Percentiles rank a stretch among this genome's conserved stretches.
These are phyloP conservation scores for Drosophila imparisetae DNA, from an alignment of 2,888 invertebrate genomes.

Conservation along the genomic window DNA sequence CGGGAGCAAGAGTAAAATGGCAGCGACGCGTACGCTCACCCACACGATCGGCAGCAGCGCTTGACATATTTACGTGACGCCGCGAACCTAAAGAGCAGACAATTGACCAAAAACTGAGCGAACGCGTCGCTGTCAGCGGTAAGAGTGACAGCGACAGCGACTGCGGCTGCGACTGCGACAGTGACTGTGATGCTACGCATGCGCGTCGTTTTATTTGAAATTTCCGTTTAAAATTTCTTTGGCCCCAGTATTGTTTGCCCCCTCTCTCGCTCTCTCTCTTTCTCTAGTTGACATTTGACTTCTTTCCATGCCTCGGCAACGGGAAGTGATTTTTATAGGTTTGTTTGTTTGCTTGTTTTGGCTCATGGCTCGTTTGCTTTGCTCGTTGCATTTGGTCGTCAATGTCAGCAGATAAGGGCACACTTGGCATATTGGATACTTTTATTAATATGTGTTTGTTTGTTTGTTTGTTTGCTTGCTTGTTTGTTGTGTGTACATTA, in stretches of 20 bases:
- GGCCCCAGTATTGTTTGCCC: constrained; percentile 23
- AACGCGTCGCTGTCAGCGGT: constrained; percentile 21
- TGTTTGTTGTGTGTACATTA: constrained; percentile 15
- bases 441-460: neutral
- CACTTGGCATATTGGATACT: constrained; percentile 15
- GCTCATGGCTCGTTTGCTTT: constrained; percentile 53
- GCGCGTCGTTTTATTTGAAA: constrained; percentile 70
- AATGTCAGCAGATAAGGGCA: constrained; percentile 57
- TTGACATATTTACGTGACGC: constrained; percentile 73
- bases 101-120: constrained; percentile 56
- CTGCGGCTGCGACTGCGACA: neutral
- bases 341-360: constrained; percentile 66
- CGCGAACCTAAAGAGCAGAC: constrained; percentile 44
- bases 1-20: constrained; percentile 14
- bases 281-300: constrained; percentile 69
- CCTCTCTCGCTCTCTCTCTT: neutral
- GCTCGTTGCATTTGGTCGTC: constrained; percentile 26
- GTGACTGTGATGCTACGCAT: constrained; percentile 29
- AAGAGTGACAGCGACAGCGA: constrained; percentile 15
- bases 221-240: constrained; percentile 70
- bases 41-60: constrained; percentile 53
- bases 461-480: neutral
- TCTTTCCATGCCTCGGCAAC: constrained; percentile 51
- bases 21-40: constrained; percentile 59
- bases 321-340: constrained; percentile 74